These are phyloP conservation scores for Macrosteles quadrilineatus DNA, from an alignment of 1,140 invertebrate genomes.

Conservation along the genomic window DNA sequence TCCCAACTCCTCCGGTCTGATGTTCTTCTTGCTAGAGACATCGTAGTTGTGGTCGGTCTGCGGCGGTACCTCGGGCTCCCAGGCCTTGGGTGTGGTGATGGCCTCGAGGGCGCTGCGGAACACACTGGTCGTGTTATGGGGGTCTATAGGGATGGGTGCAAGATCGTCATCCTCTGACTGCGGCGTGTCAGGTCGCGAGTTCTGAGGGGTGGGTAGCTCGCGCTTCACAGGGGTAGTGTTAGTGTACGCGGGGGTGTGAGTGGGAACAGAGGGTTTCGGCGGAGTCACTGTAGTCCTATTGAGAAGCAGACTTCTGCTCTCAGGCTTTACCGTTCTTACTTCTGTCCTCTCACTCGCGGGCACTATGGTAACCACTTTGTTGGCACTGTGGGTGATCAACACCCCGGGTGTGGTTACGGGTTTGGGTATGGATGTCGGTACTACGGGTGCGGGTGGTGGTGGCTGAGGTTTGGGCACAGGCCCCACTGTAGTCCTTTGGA, in stretches of 20 bases:
- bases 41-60: conserved; percentile 40
- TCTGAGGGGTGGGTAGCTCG: conserved; percentile 35
- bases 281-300: conserved; percentile 47
- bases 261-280: not conserved
- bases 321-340: conserved; percentile 24
- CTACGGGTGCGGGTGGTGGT: not conserved
- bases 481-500: conserved; percentile 45
- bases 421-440: conserved; percentile 28
- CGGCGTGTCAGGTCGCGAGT: conserved; percentile 31
- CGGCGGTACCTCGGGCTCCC: not conserved
- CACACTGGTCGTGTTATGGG: conserved; percentile 27
- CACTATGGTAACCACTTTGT: conserved; percentile 33
- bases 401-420: conserved; percentile 13
- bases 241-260: conserved; percentile 23
- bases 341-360: conserved; percentile 42
- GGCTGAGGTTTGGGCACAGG: conserved; percentile 37
- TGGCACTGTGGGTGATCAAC: conserved; percentile 33
- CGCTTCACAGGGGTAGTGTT: conserved; percentile 41
- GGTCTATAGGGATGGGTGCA: conserved; percentile 31
- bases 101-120: conserved; percentile 6
- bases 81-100: not conserved
- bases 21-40: conserved; percentile 45
- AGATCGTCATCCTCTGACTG: conserved; percentile 33
- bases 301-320: conserved; percentile 47
- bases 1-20: conserved; percentile 61